Evolutionary conservation across 2,888 invertebrate genomes (phyloP).

Genomic region (Lasiommata megera): DNA sequence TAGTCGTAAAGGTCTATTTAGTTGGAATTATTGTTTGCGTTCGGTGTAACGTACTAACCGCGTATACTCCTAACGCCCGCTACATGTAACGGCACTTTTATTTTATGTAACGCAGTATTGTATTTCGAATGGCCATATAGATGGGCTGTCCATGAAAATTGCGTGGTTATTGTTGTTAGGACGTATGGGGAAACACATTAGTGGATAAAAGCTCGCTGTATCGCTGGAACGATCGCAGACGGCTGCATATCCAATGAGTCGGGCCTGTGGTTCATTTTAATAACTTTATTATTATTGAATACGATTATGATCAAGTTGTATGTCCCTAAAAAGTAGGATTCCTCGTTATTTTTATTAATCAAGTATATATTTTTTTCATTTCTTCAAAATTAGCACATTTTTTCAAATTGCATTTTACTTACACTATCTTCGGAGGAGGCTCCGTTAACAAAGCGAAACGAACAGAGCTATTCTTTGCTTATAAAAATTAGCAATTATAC

Average conservation of each 20-base stretch:
- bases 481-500: too few species aligned
- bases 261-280: not conserved
- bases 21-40: not conserved
- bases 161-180: slow-evolving; percentile 20
- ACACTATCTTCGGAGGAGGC: too few species aligned
- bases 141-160: slow-evolving; percentile 21
- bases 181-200: slow-evolving; percentile 1
- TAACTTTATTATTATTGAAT: not conserved
- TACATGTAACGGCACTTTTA: slow-evolving; percentile 24
- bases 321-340: too few species aligned
- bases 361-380: too few species aligned
- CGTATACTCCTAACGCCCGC: slow-evolving; percentile 22
- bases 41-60: slow-evolving; percentile 14
- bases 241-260: not conserved
- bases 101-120: slow-evolving; percentile 30
- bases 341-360: too few species aligned
- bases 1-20: slow-evolving; percentile 6
- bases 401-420: too few species aligned
- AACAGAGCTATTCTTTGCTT: too few species aligned
- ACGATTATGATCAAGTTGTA: too few species aligned
- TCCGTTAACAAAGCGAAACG: too few species aligned
- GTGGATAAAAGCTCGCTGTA: not conserved
- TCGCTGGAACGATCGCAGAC: not conserved
- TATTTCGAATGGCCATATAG: slow-evolving; percentile 15
- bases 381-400: too few species aligned